These are phyloP conservation scores for Euura lappo DNA, from an alignment of 1,140 invertebrate species.

Conservation along the genomic window DNA sequence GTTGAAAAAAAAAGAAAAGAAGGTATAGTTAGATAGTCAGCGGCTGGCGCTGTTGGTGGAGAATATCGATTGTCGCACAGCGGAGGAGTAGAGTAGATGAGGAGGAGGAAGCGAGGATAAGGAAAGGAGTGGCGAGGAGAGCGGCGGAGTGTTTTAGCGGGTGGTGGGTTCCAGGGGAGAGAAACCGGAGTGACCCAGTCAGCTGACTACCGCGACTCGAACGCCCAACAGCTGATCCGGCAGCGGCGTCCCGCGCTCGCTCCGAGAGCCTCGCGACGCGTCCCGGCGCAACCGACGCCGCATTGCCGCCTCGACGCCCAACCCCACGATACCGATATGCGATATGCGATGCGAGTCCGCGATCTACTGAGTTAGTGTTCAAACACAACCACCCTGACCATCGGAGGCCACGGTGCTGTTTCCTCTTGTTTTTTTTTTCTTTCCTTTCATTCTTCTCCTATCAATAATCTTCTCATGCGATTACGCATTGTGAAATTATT, in stretches of 20 bases:
- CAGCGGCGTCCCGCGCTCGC: conserved; percentile 24
- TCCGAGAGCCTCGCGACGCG: conserved; percentile 40
- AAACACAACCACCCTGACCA: too few relatives aligned
- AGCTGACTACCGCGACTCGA: conserved; percentile 54
- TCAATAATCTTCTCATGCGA: too few relatives aligned
- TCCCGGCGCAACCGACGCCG: conserved; percentile 39
- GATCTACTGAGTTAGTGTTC: background rate
- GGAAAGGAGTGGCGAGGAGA: conserved; percentile 26
- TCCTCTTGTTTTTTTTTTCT: too few relatives aligned
- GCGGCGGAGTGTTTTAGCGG: background rate
- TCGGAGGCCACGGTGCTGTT: too few relatives aligned
- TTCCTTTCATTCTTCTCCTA: too few relatives aligned
- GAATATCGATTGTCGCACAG: conserved; percentile 49
- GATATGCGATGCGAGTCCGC: conserved; percentile 1
- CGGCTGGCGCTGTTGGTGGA: conserved; percentile 10
- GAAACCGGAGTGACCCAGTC: conserved; percentile 28
- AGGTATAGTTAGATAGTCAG: too few relatives aligned
- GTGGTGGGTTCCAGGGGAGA: conserved; percentile 19
- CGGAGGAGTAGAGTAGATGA: conserved; percentile 19
- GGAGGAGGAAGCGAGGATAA: conserved; percentile 19
- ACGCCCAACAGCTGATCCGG: conserved; percentile 47
- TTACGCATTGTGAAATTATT: too few relatives aligned
- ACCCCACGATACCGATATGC: background rate
- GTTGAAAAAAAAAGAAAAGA: too few relatives aligned
- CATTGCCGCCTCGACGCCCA: conserved; percentile 38